A percentile compares a stretch with the other conserved stretches of the same genome.
Conservation (phyloP, 2,888 invertebrate genomes). For the Lycophotia porphyrea region DNA sequence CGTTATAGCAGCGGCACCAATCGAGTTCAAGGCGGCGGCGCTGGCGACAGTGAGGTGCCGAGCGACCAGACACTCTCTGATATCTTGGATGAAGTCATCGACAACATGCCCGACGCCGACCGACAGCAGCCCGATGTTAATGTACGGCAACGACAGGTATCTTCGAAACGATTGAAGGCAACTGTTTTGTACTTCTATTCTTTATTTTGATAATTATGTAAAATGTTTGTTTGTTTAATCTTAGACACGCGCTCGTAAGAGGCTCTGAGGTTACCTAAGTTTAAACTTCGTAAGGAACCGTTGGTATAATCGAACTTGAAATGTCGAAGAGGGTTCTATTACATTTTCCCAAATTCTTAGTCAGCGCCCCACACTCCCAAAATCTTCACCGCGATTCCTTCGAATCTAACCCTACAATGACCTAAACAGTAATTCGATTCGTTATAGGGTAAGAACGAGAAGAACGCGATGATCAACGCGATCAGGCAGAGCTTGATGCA, state of each 20-base stretch:
- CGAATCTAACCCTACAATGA: not conserved
- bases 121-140: constrained; percentile 78
- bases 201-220: constrained; percentile 11
- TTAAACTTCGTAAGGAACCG: constrained; percentile 8
- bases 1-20: constrained; percentile 78
- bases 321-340: not conserved
- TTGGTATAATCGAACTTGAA: constrained; percentile 27
- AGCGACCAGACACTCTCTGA: constrained; percentile 94
- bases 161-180: not conserved
- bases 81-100: constrained; percentile 96
- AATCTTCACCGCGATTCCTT: not conserved
- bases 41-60: constrained; percentile 82
- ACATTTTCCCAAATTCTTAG: not conserved
- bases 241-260: constrained; percentile 21
- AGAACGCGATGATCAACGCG: constrained; percentile 95
- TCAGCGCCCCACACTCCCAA: not conserved
- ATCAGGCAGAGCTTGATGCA: constrained; percentile 98
- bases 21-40: constrained; percentile 79
- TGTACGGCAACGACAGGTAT: constrained; percentile 71
- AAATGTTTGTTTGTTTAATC: constrained; percentile 28
- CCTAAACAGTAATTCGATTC: constrained; percentile 13
- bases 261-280: not conserved
- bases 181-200: not conserved
- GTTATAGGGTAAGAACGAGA: constrained; percentile 87
- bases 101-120: constrained; percentile 93